A percentile compares a stretch with the other conserved stretches of the same genome.
phyloP scores from a whole-genome alignment of 2,113 vertebrate genomes.

The Oryzias curvinotus region DNA sequence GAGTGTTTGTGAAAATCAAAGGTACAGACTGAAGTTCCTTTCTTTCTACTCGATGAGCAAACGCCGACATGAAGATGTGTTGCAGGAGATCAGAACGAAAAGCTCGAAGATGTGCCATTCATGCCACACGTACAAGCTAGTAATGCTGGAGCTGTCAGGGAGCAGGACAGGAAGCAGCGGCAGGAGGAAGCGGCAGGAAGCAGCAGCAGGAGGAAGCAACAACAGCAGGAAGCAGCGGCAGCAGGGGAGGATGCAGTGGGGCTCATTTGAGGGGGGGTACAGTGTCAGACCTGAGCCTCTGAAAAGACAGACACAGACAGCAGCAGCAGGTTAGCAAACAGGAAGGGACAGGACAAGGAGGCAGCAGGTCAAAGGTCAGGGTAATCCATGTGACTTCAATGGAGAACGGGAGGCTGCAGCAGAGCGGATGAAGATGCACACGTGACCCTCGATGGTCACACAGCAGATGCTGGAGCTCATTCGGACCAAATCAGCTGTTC shows the following conservation, averaged over 20 bases:
- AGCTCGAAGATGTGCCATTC: constrained; percentile 7
- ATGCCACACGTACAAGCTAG: constrained; percentile 50
- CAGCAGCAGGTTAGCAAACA: constrained; percentile 28
- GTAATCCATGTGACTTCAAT: neutral
- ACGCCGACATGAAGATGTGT: too few relatives aligned
- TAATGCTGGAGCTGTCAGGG: constrained; percentile 48
- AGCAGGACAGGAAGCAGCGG: constrained; percentile 36
- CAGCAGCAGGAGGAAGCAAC: constrained; percentile 29
- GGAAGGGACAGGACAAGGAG: constrained; percentile 16
- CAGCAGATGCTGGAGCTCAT: too few relatives aligned
- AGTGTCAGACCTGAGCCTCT: constrained; percentile 76
- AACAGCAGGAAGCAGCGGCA: constrained; percentile 26
- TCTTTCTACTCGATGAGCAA: too few relatives aligned
- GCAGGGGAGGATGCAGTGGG: constrained; percentile 47
- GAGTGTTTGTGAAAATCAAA: too few relatives aligned
- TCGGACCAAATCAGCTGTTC: too few relatives aligned
- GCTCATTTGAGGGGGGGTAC: constrained; percentile 36
- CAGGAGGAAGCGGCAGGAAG: constrained; percentile 38
- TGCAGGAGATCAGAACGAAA: too few relatives aligned
- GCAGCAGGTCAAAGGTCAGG: constrained; percentile 9
- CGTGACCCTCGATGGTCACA: too few relatives aligned
- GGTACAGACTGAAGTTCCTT: too few relatives aligned
- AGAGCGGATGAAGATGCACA: neutral
- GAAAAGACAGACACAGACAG: constrained; percentile 56
- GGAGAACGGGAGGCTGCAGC: neutral